Conservation (phyloP, 1,140 invertebrate genomes). For the Babylonia areolata region DNA sequence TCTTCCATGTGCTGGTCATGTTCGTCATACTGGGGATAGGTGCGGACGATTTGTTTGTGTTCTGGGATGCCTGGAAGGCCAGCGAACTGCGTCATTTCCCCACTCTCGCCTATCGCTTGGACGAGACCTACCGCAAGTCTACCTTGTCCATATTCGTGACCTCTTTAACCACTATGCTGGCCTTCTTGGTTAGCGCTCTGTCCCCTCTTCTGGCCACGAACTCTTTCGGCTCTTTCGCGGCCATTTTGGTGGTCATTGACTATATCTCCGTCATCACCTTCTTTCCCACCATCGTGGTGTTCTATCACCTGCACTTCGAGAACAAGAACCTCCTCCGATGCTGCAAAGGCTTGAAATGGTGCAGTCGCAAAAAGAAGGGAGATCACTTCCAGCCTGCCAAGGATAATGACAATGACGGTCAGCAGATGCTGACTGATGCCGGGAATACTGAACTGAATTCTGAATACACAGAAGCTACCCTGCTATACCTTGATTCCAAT, state of each 20-base stretch:
- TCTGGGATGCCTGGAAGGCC: too few species aligned
- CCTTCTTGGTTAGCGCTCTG: slow-evolving; percentile 62
- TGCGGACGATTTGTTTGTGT: slow-evolving; percentile 69
- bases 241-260: slow-evolving; percentile 63
- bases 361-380: slow-evolving; percentile 15
- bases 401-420: background rate
- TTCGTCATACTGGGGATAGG: slow-evolving; percentile 70
- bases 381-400: too few species aligned
- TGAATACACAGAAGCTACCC: too few species aligned
- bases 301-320: slow-evolving; percentile 59
- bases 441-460: too few species aligned
- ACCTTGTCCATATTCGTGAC: slow-evolving; percentile 66
- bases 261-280: slow-evolving; percentile 68
- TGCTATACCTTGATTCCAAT: too few species aligned
- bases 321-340: slow-evolving; percentile 38
- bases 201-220: slow-evolving; percentile 62
- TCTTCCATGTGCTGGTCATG: slow-evolving; percentile 67
- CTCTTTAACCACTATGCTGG: slow-evolving; percentile 66
- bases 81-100: slow-evolving; percentile 58
- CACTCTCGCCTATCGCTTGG: slow-evolving; percentile 60
- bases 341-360: slow-evolving; percentile 33
- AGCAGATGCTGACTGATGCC: background rate
- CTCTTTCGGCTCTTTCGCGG: slow-evolving; percentile 69
- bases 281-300: slow-evolving; percentile 65
- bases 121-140: slow-evolving; percentile 62